These are phyloP conservation scores for Drosophila mercatorum DNA, from an alignment of 2,888 invertebrate species.

Conservation along the genomic window DNA sequence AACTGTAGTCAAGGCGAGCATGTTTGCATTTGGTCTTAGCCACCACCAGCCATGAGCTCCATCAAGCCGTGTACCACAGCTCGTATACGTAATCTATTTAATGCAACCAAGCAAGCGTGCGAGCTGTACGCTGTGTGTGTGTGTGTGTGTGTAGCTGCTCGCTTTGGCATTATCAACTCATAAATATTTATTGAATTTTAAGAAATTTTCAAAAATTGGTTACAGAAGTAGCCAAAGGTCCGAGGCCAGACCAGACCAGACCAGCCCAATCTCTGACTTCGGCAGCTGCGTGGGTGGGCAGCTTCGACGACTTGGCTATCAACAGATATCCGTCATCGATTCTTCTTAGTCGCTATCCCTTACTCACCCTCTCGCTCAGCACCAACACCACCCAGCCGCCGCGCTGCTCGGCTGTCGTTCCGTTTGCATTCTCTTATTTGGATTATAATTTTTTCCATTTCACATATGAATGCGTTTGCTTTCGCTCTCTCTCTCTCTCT, in stretches of 20 bases:
- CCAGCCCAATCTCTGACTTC: conserved; percentile 34
- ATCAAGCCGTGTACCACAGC: conserved; percentile 12
- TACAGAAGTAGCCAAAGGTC: conserved; percentile 46
- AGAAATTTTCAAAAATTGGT: conserved; percentile 76
- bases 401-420: conserved; percentile 18
- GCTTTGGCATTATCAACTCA: conserved; percentile 80
- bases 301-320: conserved; percentile 56
- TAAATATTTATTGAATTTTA: conserved; percentile 84
- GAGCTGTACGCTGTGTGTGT: conserved; percentile 28
- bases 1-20: conserved; percentile 12
- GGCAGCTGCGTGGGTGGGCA: conserved; percentile 2
- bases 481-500: conserved; percentile 30
- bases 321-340: conserved; percentile 76
- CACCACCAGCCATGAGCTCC: not conserved
- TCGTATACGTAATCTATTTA: conserved; percentile 74
- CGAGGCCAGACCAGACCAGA: conserved; percentile 10
- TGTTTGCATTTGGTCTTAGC: conserved; percentile 38
- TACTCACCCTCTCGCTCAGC: not conserved
- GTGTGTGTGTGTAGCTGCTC: conserved; percentile 22
- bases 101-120: conserved; percentile 70
- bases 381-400: not conserved
- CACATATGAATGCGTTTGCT: conserved; percentile 82
- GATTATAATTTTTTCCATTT: conserved; percentile 83
- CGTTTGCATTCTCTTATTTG: conserved; percentile 77
- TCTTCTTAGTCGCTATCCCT: conserved; percentile 32